Percentiles rank a stretch among this genome's conserved stretches.
phyloP scores from a whole-genome alignment of 1,140 invertebrate genomes.

The Bombus cullumanus region DNA sequence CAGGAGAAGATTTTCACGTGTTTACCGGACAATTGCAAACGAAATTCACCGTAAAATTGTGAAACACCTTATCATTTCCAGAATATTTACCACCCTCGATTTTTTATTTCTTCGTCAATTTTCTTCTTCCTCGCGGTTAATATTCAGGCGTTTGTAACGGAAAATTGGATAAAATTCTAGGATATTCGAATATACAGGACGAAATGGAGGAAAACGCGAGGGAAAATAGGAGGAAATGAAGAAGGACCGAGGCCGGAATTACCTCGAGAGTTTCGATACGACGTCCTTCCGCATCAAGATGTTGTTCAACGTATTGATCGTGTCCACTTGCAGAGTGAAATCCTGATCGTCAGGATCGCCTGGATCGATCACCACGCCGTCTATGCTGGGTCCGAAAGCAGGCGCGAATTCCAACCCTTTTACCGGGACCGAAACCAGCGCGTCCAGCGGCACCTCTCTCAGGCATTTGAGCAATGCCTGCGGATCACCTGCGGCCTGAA shows the following conservation, averaged over 20 bases:
- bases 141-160: not conserved
- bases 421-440: slow-evolving; percentile 89
- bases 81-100: not conserved
- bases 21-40: no score
- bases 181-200: not conserved
- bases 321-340: slow-evolving; percentile 81
- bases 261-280: slow-evolving; percentile 87
- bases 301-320: slow-evolving; percentile 89
- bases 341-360: slow-evolving; percentile 84
- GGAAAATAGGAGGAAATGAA: not conserved
- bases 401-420: slow-evolving; percentile 92
- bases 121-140: not conserved
- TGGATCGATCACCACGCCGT: slow-evolving; percentile 94
- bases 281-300: slow-evolving; percentile 90
- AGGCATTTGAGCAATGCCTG: slow-evolving; percentile 90
- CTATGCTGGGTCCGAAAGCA: slow-evolving; percentile 94
- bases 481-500: slow-evolving; percentile 74
- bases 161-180: not conserved
- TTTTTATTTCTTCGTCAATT: not conserved
- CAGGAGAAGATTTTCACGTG: no score
- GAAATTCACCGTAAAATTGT: no score
- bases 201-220: not conserved
- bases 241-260: slow-evolving; percentile 49
- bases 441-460: slow-evolving; percentile 89
- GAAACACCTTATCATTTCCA: not conserved